A percentile compares a stretch with the other conserved stretches of the same genome.
Evolutionary conservation across 2,113 vertebrate genomes (phyloP).

Genomic region (Nyctereutes procyonoides): DNA sequence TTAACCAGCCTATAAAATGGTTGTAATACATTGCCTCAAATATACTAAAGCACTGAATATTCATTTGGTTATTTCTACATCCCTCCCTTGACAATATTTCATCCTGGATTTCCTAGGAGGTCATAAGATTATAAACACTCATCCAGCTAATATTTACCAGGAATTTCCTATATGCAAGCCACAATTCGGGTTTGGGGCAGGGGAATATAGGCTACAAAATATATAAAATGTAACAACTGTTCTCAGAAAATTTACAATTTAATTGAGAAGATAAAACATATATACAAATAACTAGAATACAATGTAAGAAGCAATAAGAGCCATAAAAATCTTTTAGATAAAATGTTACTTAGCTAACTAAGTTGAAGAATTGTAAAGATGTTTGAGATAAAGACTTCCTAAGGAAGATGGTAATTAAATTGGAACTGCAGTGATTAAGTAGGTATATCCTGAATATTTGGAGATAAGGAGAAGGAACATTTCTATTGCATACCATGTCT

Average conservation of each 20-base stretch:
- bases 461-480: neutral
- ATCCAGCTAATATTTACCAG: slow-evolving; percentile 46
- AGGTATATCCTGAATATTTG: neutral
- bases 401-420: neutral
- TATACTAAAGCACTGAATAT: neutral
- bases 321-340: neutral
- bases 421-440: neutral
- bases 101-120: neutral
- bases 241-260: neutral
- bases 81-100: neutral
- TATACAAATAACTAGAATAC: neutral
- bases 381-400: neutral
- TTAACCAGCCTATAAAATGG: neutral
- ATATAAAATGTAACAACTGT: neutral
- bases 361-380: neutral
- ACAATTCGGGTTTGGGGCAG: neutral
- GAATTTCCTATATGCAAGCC: neutral
- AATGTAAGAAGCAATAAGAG: slow-evolving; percentile 5
- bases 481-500: neutral
- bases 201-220: neutral
- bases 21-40: neutral
- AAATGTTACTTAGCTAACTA: neutral
- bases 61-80: slow-evolving; percentile 20
- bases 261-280: neutral
- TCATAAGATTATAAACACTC: neutral